A percentile compares a stretch with the other conserved stretches of the same genome.
phyloP scores from a whole-genome alignment of 2,888 invertebrate species.

The Drosophila subsilvestris region DNA sequence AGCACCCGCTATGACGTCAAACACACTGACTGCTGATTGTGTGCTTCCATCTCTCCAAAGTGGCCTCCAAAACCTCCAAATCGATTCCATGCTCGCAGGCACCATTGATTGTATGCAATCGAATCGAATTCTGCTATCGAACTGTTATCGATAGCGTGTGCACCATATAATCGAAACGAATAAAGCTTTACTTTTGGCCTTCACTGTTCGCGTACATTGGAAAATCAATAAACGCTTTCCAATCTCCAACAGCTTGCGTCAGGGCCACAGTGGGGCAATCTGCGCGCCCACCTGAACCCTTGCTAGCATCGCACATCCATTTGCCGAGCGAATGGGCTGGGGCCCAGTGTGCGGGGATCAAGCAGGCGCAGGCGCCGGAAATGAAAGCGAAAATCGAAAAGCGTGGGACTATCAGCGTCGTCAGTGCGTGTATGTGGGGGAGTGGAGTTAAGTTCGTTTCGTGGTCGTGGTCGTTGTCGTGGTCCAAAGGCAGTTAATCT shows the following conservation, averaged over 20 bases:
- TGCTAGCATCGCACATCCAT: not conserved
- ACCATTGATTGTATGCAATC: not conserved
- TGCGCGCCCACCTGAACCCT: not conserved
- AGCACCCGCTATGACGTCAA: constrained; percentile 34
- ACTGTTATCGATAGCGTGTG: constrained; percentile 13
- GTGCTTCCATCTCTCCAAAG: constrained; percentile 36
- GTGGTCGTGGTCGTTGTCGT: constrained; percentile 41
- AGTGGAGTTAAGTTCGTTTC: constrained; percentile 8
- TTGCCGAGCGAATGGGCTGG: not conserved
- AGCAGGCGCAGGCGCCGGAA: constrained; percentile 65
- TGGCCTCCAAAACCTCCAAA: constrained; percentile 17
- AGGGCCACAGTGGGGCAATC: constrained; percentile 49
- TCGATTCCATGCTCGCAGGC: not conserved
- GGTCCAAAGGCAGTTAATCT: constrained; percentile 63
- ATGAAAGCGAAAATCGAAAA: constrained; percentile 68
- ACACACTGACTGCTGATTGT: constrained; percentile 62
- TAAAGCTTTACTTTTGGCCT: constrained; percentile 42
- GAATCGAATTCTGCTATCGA: not conserved
- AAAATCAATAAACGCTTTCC: constrained; percentile 66
- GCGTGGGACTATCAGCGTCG: constrained; percentile 54
- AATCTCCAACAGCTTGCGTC: constrained; percentile 25
- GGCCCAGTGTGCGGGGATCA: constrained; percentile 47
- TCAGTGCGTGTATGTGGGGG: constrained; percentile 13
- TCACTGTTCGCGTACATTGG: constrained; percentile 38
- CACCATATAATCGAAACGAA: constrained; percentile 12